phyloP scores from a whole-genome alignment of 2,797 vertebrate species.

The Amphiprion clarkii region DNA sequence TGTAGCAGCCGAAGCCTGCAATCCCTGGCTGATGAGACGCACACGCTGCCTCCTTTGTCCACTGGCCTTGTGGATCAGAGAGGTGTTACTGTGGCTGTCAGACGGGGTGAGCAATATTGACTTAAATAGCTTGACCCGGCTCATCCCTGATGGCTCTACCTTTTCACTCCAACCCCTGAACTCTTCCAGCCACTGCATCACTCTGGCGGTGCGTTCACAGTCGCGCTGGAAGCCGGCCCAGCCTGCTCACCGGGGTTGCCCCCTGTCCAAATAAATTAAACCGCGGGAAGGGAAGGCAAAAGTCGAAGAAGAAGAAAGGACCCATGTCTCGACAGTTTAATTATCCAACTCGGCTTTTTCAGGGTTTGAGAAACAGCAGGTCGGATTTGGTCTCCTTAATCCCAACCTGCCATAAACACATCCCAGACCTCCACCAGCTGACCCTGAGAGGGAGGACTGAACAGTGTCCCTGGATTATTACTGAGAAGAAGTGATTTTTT shows the following conservation, averaged over 20 bases:
- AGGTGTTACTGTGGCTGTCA: conserved; percentile 83
- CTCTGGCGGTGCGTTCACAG: conserved; percentile 30
- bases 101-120: conserved; percentile 75
- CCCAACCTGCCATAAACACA: conserved; percentile 70
- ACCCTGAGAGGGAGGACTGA: conserved; percentile 21
- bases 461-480: conserved; percentile 34
- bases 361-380: conserved; percentile 78
- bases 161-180: conserved; percentile 72
- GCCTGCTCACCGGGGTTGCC: conserved; percentile 59
- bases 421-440: conserved; percentile 54
- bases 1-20: conserved; percentile 61
- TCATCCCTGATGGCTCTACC: conserved; percentile 74
- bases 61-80: conserved; percentile 75
- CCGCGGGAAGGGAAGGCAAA: conserved; percentile 62
- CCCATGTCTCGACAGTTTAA: conserved; percentile 76
- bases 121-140: conserved; percentile 80
- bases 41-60: conserved; percentile 70
- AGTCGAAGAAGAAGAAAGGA: conserved; percentile 54
- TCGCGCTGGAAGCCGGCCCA: conserved; percentile 68
- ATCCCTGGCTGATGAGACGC: conserved; percentile 74
- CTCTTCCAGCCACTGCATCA: conserved; percentile 53
- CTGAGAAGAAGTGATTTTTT: conserved; percentile 56
- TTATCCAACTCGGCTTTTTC: conserved; percentile 79
- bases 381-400: conserved; percentile 74
- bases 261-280: conserved; percentile 83